Evolutionary conservation across 2,113 vertebrate species (phyloP), one percentile per base, ranked within the genome.

Genomic region (Zosterops borbonicus): DNA sequence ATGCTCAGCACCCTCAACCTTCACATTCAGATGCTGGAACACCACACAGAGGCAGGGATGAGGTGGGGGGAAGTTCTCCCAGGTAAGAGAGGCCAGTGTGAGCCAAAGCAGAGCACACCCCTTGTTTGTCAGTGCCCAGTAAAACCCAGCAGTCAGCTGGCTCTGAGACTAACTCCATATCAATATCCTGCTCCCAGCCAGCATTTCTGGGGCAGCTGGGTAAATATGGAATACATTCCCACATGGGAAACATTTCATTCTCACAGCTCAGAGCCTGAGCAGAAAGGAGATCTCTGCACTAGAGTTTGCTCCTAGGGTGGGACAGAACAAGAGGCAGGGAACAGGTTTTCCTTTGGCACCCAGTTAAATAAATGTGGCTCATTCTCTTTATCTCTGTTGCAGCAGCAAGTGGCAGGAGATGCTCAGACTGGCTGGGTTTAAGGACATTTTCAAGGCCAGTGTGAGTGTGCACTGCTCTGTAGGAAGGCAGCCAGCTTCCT

Each of bases 401-500:
- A 44, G 42, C 49, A 37, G 58, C 14, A 21, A 70, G 56, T 15
- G 29, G 63, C 85, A 79, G 11, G 52, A 55, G 50, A 16, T 31
- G 39, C 90, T 63, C 28, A 20, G 55, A 33, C 56, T 79, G 83
- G 17, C 59, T 70, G 87, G 56, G 21, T 41, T 80, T 59, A 9
- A 49, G 16, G 82, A 6, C 56, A 3, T 55, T 88, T 35, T 20
- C 80, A n/a, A 27, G 90, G 74, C 17, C 63, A 74, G n/a, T 73
- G 46, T 68, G 89, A 12, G 16, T 49, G 63, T 50, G 59, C 87
- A 83, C 10, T 14, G 92, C 75, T 86, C 21, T 62, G 65, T 0
- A 44, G 93, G 90, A 74, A 63, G 83, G 87, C 20, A 5, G 90
- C 93, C 92, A 92, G 85, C 68, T 90, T 86, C 75, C 85, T 90